A percentile compares a stretch with the other conserved stretches of the same genome.
phyloP scores from a whole-genome alignment of 2,888 invertebrate genomes.

The Ichneumon xanthorius region DNA sequence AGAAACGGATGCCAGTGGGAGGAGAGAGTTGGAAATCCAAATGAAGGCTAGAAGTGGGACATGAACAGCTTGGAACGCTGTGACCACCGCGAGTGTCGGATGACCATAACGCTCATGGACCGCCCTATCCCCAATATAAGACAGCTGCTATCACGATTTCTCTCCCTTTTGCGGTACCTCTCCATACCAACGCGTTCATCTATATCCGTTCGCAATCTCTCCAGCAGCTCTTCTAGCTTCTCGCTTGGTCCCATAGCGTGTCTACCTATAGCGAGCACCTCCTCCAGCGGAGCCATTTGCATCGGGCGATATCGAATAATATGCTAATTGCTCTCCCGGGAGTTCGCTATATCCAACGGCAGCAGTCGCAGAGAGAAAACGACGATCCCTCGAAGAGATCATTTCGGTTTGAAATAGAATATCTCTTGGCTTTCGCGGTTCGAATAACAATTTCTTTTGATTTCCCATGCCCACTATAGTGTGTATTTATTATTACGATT shows the following conservation, averaged over 20 bases:
- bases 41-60: constrained; percentile 22
- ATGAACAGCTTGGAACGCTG: constrained; percentile 35
- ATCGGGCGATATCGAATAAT: constrained; percentile 67
- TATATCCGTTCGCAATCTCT: constrained; percentile 37
- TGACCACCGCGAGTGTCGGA: constrained; percentile 22
- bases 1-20: constrained; percentile 7
- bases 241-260: constrained; percentile 40
- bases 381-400: constrained; percentile 37
- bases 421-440: constrained; percentile 14
- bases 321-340: constrained; percentile 64
- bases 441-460: constrained; percentile 55
- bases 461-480: not conserved
- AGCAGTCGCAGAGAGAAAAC: constrained; percentile 42
- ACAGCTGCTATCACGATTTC: constrained; percentile 24
- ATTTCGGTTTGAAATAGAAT: constrained; percentile 47
- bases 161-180: constrained; percentile 50
- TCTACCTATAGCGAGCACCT: constrained; percentile 48
- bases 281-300: constrained; percentile 59
- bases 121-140: constrained; percentile 20
- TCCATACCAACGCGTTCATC: constrained; percentile 29
- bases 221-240: constrained; percentile 41
- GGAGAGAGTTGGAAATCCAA: constrained; percentile 8
- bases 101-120: constrained; percentile 24
- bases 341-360: constrained; percentile 41
- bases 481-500: not conserved